These are phyloP conservation scores for Serripes groenlandicus DNA, from an alignment of 2,888 invertebrate species.

Conservation along the genomic window DNA sequence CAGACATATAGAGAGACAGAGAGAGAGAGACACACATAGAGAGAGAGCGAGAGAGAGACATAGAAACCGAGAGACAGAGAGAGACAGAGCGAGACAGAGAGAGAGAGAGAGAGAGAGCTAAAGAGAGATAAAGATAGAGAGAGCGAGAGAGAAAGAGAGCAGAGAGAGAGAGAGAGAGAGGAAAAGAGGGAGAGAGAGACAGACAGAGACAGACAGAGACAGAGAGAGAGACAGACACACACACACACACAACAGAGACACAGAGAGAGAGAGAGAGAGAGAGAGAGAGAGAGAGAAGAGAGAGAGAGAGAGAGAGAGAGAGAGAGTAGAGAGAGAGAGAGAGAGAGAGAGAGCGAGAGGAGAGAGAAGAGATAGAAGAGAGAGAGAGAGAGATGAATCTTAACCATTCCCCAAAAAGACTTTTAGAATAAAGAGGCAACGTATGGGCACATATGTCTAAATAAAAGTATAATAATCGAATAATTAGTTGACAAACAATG, in stretches of 20 bases:
- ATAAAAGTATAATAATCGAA: too few relatives aligned
- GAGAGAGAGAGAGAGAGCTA: neutral
- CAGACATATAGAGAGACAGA: neutral
- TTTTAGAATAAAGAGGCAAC: too few relatives aligned
- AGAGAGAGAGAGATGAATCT: too few relatives aligned
- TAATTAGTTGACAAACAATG: too few relatives aligned
- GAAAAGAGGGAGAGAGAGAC: neutral
- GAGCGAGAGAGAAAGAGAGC: neutral
- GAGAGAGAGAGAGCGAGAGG: too few relatives aligned
- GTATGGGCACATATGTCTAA: too few relatives aligned
- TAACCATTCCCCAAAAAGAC: too few relatives aligned
- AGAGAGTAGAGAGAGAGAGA: neutral
- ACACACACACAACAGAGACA: neutral
- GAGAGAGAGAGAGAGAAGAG: neutral
- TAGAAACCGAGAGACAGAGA: neutral
- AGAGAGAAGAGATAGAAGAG: too few relatives aligned
- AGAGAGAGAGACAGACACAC: neutral
- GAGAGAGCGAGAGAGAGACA: neutral
- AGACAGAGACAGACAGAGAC: neutral
- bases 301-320: neutral
- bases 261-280: neutral
- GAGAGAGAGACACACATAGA: neutral
- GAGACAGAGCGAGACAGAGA: neutral
- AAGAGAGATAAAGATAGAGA: neutral
- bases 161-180: neutral